These are phyloP conservation scores for Vombatus ursinus DNA, from an alignment of 2,113 vertebrate species.

Conservation along the genomic window DNA sequence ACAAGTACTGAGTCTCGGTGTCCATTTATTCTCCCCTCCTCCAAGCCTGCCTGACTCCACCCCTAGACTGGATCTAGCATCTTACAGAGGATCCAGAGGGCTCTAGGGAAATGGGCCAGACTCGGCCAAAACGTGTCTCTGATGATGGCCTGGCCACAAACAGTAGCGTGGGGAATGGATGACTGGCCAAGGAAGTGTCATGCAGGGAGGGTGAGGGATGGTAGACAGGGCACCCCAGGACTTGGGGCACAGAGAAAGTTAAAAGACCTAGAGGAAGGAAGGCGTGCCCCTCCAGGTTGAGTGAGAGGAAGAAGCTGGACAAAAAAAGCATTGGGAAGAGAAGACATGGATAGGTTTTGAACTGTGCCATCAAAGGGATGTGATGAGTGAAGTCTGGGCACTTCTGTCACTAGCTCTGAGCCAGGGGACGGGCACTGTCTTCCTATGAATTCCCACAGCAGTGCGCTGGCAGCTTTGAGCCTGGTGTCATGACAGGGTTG, in stretches of 20 bases:
- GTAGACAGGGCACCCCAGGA: neutral
- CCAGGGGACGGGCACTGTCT: neutral
- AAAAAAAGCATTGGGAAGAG: neutral
- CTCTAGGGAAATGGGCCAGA: neutral
- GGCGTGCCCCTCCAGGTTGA: too few species aligned
- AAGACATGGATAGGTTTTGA: fast-evolving
- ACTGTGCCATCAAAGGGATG: neutral
- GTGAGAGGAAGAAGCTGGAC: neutral
- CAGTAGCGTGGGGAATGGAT: neutral
- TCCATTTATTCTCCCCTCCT: neutral
- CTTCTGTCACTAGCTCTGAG: neutral
- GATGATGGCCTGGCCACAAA: neutral
- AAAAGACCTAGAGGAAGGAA: neutral
- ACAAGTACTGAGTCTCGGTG: neutral
- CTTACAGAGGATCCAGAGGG: neutral
- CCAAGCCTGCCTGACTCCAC: neutral
- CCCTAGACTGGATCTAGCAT: neutral
- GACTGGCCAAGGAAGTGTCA: neutral
- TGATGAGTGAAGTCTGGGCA: neutral
- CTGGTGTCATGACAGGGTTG: too few species aligned
- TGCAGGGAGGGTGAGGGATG: neutral
- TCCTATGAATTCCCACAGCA: neutral
- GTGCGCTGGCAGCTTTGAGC: neutral
- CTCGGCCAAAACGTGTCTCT: neutral
- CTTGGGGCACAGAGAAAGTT: neutral